phyloP scores from a whole-genome alignment of 1,140 invertebrate genomes.

The Meloidogyne hapla region DNA sequence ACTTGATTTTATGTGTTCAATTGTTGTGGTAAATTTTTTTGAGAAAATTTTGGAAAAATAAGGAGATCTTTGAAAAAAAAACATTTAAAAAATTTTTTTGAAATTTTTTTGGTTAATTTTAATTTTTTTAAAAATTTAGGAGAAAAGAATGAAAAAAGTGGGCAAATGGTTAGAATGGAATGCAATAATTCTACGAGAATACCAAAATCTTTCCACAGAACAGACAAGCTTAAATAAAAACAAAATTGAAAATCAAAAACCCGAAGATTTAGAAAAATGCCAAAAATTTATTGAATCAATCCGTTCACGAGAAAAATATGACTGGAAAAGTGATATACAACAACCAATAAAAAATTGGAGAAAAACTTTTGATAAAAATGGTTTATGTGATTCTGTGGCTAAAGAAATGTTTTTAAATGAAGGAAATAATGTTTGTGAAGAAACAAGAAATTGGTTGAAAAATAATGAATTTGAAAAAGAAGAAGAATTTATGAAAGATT shows the following conservation, averaged over 20 bases:
- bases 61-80: too few species aligned
- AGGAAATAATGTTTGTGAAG: conserved; percentile 2
- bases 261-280: neutral
- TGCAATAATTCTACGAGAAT: neutral
- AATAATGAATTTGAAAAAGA: conserved; percentile 6
- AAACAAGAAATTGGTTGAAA: neutral
- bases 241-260: neutral
- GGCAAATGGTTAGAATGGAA: neutral
- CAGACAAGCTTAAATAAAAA: too few species aligned
- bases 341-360: conserved; percentile 3
- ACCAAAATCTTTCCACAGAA: neutral
- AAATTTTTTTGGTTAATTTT: neutral
- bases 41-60: too few species aligned
- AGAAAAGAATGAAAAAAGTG: neutral
- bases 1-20: conserved; percentile 1
- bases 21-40: neutral
- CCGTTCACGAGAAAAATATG: neutral
- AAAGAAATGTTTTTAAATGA: neutral
- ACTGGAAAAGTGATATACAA: neutral
- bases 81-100: neutral
- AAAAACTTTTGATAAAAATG: conserved; percentile 6
- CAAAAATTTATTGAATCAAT: neutral
- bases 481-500: conserved; percentile 2
- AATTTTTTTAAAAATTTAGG: neutral
- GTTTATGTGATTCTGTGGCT: neutral